Evolutionary conservation across 2,113 vertebrate species (phyloP).

Genomic region (Ornithorhynchus anatinus): DNA sequence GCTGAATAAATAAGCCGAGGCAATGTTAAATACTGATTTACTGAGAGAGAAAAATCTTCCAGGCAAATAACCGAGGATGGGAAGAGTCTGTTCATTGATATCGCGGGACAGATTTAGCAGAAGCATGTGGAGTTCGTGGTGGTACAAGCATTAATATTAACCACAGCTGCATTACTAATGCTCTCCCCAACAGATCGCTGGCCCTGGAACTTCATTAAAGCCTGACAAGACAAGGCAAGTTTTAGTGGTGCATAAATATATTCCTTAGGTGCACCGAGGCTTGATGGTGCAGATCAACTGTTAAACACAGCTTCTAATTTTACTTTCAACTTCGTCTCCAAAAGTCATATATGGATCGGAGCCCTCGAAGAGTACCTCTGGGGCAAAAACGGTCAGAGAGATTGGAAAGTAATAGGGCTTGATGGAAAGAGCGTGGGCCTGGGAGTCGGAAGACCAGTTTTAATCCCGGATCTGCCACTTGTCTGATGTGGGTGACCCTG

Average conservation of each 20-base stretch:
- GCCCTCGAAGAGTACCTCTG: too few relatives aligned
- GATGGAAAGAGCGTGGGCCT: too few relatives aligned
- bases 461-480: too few relatives aligned
- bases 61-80: not conserved
- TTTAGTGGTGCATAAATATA: not conserved
- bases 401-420: too few relatives aligned
- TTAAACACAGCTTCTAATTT: not conserved
- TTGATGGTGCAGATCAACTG: not conserved
- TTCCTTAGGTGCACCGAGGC: not conserved
- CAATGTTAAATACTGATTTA: not conserved
- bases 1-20: not conserved
- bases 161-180: not conserved
- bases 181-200: not conserved
- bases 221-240: not conserved
- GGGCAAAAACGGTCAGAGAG: too few relatives aligned
- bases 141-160: not conserved
- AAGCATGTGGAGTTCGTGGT: fast-evolving
- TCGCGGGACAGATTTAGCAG: not conserved
- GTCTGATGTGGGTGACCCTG: too few relatives aligned
- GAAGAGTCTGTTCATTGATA: not conserved
- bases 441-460: too few relatives aligned
- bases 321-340: too few relatives aligned
- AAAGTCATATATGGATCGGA: too few relatives aligned
- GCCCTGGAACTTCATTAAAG: not conserved
- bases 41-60: not conserved